Base-by-base conservation (phyloP, 2,113 vertebrate genomes). In the Azemiops feae region DNA sequence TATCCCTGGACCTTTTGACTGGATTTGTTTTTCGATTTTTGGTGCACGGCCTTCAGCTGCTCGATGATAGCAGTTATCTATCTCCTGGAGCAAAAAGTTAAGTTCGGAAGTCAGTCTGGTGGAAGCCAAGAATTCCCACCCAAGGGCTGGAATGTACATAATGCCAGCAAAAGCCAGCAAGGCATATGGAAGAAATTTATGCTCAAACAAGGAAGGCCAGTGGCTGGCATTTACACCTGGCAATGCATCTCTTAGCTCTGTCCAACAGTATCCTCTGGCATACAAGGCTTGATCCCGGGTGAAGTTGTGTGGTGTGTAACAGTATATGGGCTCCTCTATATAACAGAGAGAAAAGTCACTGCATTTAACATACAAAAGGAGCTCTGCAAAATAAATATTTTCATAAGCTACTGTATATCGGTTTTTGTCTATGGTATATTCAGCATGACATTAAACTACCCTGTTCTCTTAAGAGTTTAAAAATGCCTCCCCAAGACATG, bases 21-120 rank as follows among this genome's bases (percentile, higher is more conserved):
- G 99, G 96, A 99, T 99, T 98, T 99, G 99, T 97, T 99, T 99
- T 96, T 99, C 99, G 45, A 99, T 99, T 98, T 99, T 99, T 55
- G 99, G 99, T 4, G 99, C 99, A 3, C 99, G 97, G 64, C 99
- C 99, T 97, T 99, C 99, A 3, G 99, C 99, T 0, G 99, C 99
- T 45, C 99, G 98, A 96, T 99, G 99, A 97, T 99, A 99, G 97
- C 99, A 99, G 97, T 99, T 99, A 97, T 99, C 99, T 0, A 99
- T 99, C 97, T 99, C 99, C 96, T 99, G 99, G 94, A 99, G 99
- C 95, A 99, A 98, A 97, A 99, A 99, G 97, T 99, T 99, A 97
- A 99, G 98, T 97, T 99, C 99, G 1, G 99, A 99, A 94, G 99
- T 99, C 97, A 99, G 99, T 90, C 99, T 98, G 0, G 99, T 99